phyloP scores from a whole-genome alignment of 2,113 vertebrate species.

The Phoxinus phoxinus region DNA sequence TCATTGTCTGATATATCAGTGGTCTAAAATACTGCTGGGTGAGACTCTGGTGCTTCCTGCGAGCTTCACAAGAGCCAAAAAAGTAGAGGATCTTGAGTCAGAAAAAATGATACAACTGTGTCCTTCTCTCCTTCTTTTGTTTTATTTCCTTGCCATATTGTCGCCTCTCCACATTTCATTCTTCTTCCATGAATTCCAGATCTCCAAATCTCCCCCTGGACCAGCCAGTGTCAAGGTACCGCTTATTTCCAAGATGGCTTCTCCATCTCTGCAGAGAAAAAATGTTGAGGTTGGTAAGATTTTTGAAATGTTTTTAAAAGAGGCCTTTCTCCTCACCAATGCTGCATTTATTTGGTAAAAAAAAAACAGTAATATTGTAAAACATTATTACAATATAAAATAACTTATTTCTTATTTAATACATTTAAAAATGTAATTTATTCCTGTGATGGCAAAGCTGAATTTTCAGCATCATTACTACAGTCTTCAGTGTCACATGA shows the following conservation, averaged over 20 bases:
- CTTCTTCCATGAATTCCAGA: background rate
- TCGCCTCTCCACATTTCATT: background rate
- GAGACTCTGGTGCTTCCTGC: background rate
- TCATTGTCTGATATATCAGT: background rate
- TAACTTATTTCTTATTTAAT: too few relatives aligned
- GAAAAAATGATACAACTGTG: constrained; percentile 1
- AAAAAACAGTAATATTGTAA: background rate
- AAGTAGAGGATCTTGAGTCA: background rate
- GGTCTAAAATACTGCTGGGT: background rate
- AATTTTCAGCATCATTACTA: too few relatives aligned
- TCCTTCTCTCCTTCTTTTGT: background rate
- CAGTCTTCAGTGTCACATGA: background rate
- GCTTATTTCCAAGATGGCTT: constrained; percentile 71
- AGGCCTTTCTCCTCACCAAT: too few relatives aligned
- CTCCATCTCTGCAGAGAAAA: constrained; percentile 68
- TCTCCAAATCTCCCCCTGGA: constrained; percentile 65
- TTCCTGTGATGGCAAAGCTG: too few relatives aligned
- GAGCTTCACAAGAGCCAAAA: constrained; percentile 5
- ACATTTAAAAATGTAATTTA: too few relatives aligned
- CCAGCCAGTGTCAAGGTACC: constrained; percentile 71
- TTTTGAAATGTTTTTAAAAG: too few relatives aligned
- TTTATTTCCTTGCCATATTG: constrained; percentile 22
- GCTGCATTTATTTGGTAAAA: too few relatives aligned
- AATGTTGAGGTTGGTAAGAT: too few relatives aligned
- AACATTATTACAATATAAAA: background rate